These are phyloP conservation scores for Caenorhabditis sp. DNA, from an alignment of 2,888 invertebrate species.

Conservation along the genomic window DNA sequence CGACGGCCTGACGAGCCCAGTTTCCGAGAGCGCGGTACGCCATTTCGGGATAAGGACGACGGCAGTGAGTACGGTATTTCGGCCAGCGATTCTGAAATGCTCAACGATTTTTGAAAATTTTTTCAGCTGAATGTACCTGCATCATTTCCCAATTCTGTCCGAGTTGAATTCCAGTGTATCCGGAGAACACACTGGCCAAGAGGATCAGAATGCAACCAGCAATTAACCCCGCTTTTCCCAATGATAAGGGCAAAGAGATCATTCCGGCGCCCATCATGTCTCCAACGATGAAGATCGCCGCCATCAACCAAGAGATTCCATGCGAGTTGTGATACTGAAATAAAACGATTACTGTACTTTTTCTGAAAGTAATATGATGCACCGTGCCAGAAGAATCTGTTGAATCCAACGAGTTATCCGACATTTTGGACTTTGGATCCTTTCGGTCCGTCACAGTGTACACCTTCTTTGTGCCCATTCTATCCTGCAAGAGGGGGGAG, in stretches of 20 bases:
- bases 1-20: conserved; percentile 49
- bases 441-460: conserved; percentile 31
- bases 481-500: too few species aligned
- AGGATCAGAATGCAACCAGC: conserved; percentile 51
- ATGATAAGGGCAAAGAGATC: conserved; percentile 63
- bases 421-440: conserved; percentile 19
- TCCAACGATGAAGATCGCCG: conserved; percentile 65
- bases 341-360: neutral
- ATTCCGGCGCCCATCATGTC: conserved; percentile 70
- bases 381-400: conserved; percentile 26
- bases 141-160: conserved; percentile 70
- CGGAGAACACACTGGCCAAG: conserved; percentile 57
- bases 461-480: conserved; percentile 40
- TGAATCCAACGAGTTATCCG: conserved; percentile 24
- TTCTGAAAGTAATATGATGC: neutral
- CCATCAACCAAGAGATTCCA: conserved; percentile 63
- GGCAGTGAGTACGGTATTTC: conserved; percentile 62
- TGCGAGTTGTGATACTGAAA: conserved; percentile 52
- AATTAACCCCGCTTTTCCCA: conserved; percentile 58
- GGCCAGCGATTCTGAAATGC: conserved; percentile 62
- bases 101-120: neutral
- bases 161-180: conserved; percentile 67
- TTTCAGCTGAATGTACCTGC: conserved; percentile 33
- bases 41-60: conserved; percentile 69
- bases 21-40: conserved; percentile 63